These are phyloP conservation scores for Sialia sialis DNA, from an alignment of 2,113 vertebrate species.

Conservation along the genomic window DNA sequence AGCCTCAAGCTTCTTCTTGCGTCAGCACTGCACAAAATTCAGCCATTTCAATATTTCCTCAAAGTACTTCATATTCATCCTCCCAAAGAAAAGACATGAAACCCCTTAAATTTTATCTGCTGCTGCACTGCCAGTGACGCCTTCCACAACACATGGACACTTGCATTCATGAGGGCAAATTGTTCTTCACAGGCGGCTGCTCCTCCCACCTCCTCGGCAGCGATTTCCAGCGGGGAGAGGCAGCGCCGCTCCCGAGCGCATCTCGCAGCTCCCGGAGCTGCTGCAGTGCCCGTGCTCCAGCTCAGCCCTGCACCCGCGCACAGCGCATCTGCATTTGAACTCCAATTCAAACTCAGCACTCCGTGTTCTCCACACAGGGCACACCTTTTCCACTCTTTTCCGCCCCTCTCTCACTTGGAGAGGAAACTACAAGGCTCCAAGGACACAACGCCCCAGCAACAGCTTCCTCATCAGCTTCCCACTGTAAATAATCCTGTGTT, in stretches of 20 bases:
- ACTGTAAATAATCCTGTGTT: not conserved
- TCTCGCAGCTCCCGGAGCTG: not conserved
- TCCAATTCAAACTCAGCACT: not conserved
- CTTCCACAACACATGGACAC: not conserved
- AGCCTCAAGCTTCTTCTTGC: not conserved
- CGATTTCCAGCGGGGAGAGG: not conserved
- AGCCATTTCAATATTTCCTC: not conserved
- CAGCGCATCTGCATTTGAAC: not conserved
- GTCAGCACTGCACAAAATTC: not conserved
- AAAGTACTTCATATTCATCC: not conserved
- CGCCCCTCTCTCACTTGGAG: not conserved
- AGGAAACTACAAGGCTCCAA: conserved; percentile 18
- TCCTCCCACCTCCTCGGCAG: not conserved
- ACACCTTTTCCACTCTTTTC: not conserved
- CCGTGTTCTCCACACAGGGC: not conserved
- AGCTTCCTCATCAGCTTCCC: conserved; percentile 17
- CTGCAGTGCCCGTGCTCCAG: not conserved
- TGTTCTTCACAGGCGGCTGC: not conserved
- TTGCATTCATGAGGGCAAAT: accelerated
- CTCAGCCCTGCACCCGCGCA: not conserved
- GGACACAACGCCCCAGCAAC: conserved; percentile 29
- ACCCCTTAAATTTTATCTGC: not conserved
- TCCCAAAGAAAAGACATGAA: not conserved
- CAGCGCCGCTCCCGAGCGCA: accelerated
- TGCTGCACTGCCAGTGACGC: not conserved